Evolutionary conservation across 53 echinoderm and acorn worm genomes (phyloP).

Genomic region (Holothuria leucospilota): DNA sequence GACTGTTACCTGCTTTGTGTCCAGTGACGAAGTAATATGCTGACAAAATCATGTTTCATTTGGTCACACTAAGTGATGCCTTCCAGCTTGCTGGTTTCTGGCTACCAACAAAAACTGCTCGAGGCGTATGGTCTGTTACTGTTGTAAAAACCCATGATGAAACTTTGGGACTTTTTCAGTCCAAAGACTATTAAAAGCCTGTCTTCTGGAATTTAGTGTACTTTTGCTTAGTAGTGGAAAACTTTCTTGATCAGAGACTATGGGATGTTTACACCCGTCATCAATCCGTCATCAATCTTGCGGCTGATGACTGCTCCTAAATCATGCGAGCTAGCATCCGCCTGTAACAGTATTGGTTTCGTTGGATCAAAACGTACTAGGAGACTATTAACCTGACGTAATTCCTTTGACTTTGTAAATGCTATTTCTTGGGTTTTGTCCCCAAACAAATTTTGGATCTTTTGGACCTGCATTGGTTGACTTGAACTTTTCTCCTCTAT

Average conservation of each 20-base stretch:
- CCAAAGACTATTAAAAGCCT: slow-evolving; percentile 65
- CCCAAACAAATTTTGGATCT: slow-evolving; percentile 56
- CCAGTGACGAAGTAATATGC: slow-evolving; percentile 46
- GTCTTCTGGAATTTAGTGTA: slow-evolving; percentile 53
- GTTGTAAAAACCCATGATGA: slow-evolving; percentile 51
- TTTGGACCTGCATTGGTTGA: not conserved
- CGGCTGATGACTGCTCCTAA: slow-evolving; percentile 66
- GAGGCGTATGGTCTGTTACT: slow-evolving; percentile 55
- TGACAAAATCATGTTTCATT: slow-evolving; percentile 59
- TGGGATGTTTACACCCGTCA: slow-evolving; percentile 61
- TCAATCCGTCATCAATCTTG: slow-evolving; percentile 48
- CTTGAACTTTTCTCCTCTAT: not conserved
- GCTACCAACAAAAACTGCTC: slow-evolving; percentile 28
- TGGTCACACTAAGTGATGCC: slow-evolving; percentile 47
- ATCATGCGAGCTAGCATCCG: slow-evolving; percentile 68
- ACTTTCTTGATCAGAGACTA: slow-evolving; percentile 63
- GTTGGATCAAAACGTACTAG: slow-evolving; percentile 40
- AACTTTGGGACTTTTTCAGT: slow-evolving; percentile 69
- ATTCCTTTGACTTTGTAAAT: slow-evolving; percentile 32
- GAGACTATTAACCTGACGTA: not conserved
- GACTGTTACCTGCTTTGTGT: slow-evolving; percentile 53
- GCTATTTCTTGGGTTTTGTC: slow-evolving; percentile 25
- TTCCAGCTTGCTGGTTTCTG: slow-evolving; percentile 53
- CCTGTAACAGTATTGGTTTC: slow-evolving; percentile 55
- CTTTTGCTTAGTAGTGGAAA: slow-evolving; percentile 44